Percentiles rank a stretch among this genome's conserved stretches.
phyloP scores from a whole-genome alignment of 2,113 vertebrate genomes.

The Protobothrops mucrosquamatus region DNA sequence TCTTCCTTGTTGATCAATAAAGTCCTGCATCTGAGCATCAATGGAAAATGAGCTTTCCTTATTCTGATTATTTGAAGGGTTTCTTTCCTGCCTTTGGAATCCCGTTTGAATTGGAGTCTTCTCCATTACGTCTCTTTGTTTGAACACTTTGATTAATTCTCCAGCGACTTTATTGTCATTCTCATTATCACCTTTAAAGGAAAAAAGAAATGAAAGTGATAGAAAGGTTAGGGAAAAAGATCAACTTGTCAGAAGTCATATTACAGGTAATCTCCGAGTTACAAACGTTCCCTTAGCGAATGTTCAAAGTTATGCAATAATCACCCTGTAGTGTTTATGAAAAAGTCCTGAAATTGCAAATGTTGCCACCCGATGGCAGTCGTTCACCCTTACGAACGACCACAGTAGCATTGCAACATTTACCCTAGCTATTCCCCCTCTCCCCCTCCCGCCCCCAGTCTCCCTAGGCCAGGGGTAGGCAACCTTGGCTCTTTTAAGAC shows the following conservation, averaged over 20 bases:
- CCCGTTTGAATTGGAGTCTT: neutral
- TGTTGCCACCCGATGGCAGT: too few species aligned
- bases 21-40: neutral
- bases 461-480: too few species aligned
- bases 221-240: neutral
- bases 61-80: neutral
- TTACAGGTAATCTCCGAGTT: neutral
- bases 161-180: neutral
- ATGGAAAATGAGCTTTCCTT: neutral
- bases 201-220: neutral
- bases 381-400: too few species aligned
- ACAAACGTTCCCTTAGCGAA: too few species aligned
- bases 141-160: neutral
- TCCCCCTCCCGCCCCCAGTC: too few species aligned
- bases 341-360: too few species aligned
- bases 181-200: neutral
- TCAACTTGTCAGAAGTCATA: neutral
- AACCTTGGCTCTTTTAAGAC: too few species aligned
- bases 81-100: neutral
- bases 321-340: too few species aligned
- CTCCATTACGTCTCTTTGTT: neutral
- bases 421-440: too few species aligned
- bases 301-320: too few species aligned
- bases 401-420: too few species aligned
- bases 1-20: neutral